Evolutionary conservation across 2,888 invertebrate genomes (phyloP), one percentile per base, ranked within the genome.

Genomic region (Aethes cnicana): DNA sequence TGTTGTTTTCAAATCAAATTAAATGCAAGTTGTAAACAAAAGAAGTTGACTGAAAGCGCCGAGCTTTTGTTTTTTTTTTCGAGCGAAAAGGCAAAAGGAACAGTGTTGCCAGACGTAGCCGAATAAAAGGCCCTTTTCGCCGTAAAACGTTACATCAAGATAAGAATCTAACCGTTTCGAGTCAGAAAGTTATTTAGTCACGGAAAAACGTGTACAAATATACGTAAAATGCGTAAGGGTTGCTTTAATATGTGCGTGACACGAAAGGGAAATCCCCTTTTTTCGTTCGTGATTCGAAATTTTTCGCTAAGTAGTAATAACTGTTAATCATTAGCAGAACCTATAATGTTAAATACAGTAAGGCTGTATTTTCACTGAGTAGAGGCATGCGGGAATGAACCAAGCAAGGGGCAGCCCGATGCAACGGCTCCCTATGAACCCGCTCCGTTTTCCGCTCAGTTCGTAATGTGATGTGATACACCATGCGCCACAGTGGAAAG

Each of bases 121-220:
- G 23, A 48, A 48, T 41, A 33, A 43, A 30, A 43, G 36, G 17
- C 36, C n/a, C 9, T 43, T 43, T 48, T 41, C 18, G 48, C 25
- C 23, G 9, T 36, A 50, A 37, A 50, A 30, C 36, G 50, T 12
- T 30, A 37, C 17, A 50, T 43, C 36, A 36, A 14, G 43, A 50
- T 50, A 43, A 14, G 6, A n/a, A 49, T 49, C 42, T 26, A 11
- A 41, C 21, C 26, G 21, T 42, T 30, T 35, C 49, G 12, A 35
- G 49, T 49, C 49, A 28, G 28, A 30, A 42, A 33, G 25, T 49
- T 36, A 49, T 49, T 49, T 23, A 36, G 42, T 43, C 49, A 33
- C 39, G 49, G 20, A 35, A 28, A 28, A 37, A 37, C 32, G 23
- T n/a, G n/a, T 20, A 8, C 14, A 23, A 33, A 33, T 25, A 36